phyloP scores from a whole-genome alignment of 2,888 invertebrate species.

The Drosophila ustulata region DNA sequence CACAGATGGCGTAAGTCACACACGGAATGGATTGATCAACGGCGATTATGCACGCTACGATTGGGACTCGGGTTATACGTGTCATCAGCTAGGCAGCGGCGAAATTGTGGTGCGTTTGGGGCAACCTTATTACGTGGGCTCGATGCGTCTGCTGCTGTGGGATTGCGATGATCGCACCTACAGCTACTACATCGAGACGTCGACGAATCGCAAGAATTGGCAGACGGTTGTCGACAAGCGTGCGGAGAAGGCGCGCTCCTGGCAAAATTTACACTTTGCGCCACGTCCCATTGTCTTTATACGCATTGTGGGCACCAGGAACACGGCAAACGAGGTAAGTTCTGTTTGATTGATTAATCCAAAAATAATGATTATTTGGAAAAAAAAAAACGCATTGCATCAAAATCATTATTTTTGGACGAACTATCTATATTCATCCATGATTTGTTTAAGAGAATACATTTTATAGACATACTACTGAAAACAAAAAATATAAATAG shows the following conservation, averaged over 20 bases:
- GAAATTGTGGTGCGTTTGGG: conserved; percentile 97
- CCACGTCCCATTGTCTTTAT: conserved; percentile 96
- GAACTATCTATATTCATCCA: no score
- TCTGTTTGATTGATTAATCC: no score
- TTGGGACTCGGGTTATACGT: conserved; percentile 99
- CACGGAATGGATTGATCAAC: conserved; percentile 97
- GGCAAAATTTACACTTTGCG: conserved; percentile 96
- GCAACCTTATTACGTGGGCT: conserved; percentile 97
- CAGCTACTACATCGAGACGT: conserved; percentile 98
- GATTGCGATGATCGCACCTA: conserved; percentile 98
- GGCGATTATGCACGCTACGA: conserved; percentile 98
- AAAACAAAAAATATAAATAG: no score
- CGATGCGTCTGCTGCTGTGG: conserved; percentile 97
- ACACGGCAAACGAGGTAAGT: conserved; percentile 97
- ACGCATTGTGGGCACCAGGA: conserved; percentile 97
- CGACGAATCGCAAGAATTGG: conserved; percentile 96
- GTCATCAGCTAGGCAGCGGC: conserved; percentile 97
- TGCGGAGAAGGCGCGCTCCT: conserved; percentile 94
- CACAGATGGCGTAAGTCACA: conserved; percentile 97
- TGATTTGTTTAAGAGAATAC: no score
- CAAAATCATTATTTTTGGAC: no score
- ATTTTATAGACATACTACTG: no score
- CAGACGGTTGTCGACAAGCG: conserved; percentile 95
- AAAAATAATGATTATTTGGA: no score
- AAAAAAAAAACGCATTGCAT: no score